A percentile compares a stretch with the other conserved stretches of the same genome.
Evolutionary conservation across 2,888 invertebrate species (phyloP).

Genomic region (Dexiosoma caninum): DNA sequence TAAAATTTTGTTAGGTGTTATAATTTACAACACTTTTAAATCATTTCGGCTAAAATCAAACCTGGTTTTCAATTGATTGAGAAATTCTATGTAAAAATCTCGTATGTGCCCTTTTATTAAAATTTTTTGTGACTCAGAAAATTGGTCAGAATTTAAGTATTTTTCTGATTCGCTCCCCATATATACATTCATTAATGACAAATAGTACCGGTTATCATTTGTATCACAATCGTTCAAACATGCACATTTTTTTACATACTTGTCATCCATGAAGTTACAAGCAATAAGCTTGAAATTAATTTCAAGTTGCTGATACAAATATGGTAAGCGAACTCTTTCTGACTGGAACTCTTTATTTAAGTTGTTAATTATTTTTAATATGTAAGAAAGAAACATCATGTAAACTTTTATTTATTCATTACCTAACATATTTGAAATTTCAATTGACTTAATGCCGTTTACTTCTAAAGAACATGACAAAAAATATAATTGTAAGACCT

Average conservation of each 20-base stretch:
- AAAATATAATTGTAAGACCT: constrained; percentile 49
- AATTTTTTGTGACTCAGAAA: not conserved
- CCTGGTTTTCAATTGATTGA: constrained; percentile 8
- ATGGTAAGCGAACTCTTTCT: constrained; percentile 44
- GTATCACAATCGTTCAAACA: too few relatives aligned
- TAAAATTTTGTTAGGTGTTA: not conserved
- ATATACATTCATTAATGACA: constrained; percentile 2
- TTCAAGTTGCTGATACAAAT: constrained; percentile 39
- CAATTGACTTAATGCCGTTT: constrained; percentile 30
- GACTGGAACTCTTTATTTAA: constrained; percentile 51
- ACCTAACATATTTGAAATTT: constrained; percentile 45
- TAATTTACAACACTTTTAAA: not conserved
- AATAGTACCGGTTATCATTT: not conserved
- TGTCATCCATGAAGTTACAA: constrained; percentile 27
- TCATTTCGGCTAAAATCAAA: constrained; percentile 31
- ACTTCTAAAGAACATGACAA: constrained; percentile 38
- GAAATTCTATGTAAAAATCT: constrained; percentile 21
- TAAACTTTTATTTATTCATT: constrained; percentile 31
- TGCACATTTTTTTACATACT: constrained; percentile 2
- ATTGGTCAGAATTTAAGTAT: not conserved
- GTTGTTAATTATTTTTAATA: constrained; percentile 54
- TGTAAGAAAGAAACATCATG: constrained; percentile 52
- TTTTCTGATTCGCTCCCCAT: constrained; percentile 32
- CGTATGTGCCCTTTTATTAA: not conserved
- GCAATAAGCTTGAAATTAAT: not conserved